Base-by-base conservation (phyloP, 2,888 invertebrate species). In the Metellina segmentata region DNA sequence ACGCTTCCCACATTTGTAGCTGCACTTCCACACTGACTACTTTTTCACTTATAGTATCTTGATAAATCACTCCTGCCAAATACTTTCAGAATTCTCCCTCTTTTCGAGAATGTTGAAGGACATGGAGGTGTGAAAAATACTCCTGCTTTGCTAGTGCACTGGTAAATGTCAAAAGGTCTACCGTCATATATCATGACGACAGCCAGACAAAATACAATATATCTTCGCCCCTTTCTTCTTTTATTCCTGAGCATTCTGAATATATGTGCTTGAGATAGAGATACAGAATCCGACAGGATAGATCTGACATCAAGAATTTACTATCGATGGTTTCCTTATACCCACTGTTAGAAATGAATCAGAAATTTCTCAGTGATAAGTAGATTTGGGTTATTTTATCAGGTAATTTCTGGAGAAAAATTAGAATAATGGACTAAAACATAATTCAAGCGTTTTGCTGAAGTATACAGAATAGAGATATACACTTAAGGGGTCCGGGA, bases 181-280 rank as follows among this genome's bases (percentile, higher is more conserved):
- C 81, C 72, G 49, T 88, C 88, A 88, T 88, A 81, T 88, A 81
- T 88, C 88, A 88, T 72, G 61, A 88, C 74, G 81, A 88, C 88
- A 88, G 88, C 81, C 81, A 81, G 75, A 88, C 74, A 81, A 88
- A 88, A 88, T 88, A 88, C 81, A 81, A 88, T 88, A 53, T 75
- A 75, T 85, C 52, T 49, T 75, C 52, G 13, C n/a, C 8, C 53
- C 16, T 9, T 85, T 75, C 74, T 83, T 81, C 49, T 61, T 70
- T 49, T 70, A 13, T 52, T n/a, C 72, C 52, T 72, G 71, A 70
- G 7, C 52, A 48, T 75, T 20, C 61, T 48, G 61, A 85, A 85
- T 75, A 74, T 48, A 79, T 79, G 53, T 34, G 13, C 16, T 13
- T 16, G 16, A 34, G 79, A 79, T 79, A 34, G 79, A 34, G 79